Percentiles rank a stretch among this genome's conserved stretches.
Evolutionary conservation across 1,140 invertebrate genomes (phyloP).

Genomic region (Ridgeia piscesae): DNA sequence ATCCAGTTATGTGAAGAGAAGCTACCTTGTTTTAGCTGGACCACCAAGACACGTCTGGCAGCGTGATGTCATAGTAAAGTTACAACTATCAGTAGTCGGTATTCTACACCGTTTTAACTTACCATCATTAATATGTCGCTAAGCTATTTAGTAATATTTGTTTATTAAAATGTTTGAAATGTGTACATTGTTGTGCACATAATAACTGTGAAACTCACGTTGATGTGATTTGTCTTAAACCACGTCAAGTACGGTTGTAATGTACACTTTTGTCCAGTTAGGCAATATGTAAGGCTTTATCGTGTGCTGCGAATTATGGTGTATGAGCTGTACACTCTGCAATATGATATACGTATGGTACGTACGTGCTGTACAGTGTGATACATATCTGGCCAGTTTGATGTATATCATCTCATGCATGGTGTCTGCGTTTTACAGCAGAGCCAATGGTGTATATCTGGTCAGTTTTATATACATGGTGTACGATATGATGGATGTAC

Average conservation of each 20-base stretch:
- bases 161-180: neutral
- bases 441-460: no score
- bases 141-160: neutral
- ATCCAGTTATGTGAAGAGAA: no score
- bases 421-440: no score
- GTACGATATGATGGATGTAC: no score
- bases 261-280: neutral
- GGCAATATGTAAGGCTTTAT: neutral
- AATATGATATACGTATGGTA: neutral
- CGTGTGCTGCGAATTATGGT: neutral
- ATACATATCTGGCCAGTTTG: no score
- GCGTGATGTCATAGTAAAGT: neutral
- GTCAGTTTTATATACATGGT: no score
- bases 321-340: neutral
- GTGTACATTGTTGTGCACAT: neutral
- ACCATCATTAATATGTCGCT: neutral
- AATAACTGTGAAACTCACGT: neutral
- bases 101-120: neutral
- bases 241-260: neutral
- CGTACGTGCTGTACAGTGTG: neutral
- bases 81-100: neutral
- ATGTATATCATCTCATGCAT: no score
- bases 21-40: neutral
- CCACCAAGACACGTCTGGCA: neutral
- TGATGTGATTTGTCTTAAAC: neutral